Percentiles rank a stretch among this genome's conserved stretches.
phyloP scores from a whole-genome alignment of 2,797 vertebrate species.

The Scleropages formosus region DNA sequence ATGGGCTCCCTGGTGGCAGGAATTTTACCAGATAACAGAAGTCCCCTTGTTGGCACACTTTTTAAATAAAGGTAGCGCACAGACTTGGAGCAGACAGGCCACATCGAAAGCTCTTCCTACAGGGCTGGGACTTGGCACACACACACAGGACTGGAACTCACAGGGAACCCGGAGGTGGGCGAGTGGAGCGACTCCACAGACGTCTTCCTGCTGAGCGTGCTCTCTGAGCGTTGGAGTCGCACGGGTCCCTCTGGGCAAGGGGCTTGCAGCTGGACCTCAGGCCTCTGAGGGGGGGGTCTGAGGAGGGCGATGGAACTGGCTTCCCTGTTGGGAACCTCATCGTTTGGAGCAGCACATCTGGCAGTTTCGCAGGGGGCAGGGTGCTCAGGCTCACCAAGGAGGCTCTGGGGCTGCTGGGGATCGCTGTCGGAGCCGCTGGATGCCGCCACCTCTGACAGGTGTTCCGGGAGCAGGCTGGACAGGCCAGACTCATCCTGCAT shows the following conservation, averaged over 20 bases:
- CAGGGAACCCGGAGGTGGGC: constrained; percentile 51
- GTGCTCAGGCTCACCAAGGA: constrained; percentile 16
- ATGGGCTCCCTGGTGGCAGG: too few species aligned
- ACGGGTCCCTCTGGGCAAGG: constrained; percentile 22
- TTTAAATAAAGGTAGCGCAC: too few species aligned
- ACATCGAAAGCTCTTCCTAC: background rate
- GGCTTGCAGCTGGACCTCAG: constrained; percentile 17
- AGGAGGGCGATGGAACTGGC: background rate
- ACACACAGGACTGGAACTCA: constrained; percentile 47
- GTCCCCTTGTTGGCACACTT: too few species aligned
- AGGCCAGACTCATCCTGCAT: constrained; percentile 64
- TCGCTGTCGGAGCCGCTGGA: constrained; percentile 60
- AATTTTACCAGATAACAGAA: too few species aligned
- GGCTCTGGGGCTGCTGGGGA: constrained; percentile 26
- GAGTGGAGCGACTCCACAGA: constrained; percentile 56
- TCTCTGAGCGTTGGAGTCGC: constrained; percentile 32
- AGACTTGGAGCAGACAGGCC: too few species aligned
- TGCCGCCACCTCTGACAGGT: constrained; percentile 50
- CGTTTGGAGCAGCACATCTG: background rate
- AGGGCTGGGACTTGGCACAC: background rate
- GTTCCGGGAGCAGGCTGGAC: constrained; percentile 55
- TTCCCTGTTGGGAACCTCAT: background rate
- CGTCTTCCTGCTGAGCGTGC: constrained; percentile 48
- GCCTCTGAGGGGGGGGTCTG: constrained; percentile 28
- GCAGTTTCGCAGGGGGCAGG: background rate